Percentiles rank a stretch among this genome's conserved stretches.
phyloP scores from a whole-genome alignment of 2,797 vertebrate genomes.

The Megaceryle alcyon region DNA sequence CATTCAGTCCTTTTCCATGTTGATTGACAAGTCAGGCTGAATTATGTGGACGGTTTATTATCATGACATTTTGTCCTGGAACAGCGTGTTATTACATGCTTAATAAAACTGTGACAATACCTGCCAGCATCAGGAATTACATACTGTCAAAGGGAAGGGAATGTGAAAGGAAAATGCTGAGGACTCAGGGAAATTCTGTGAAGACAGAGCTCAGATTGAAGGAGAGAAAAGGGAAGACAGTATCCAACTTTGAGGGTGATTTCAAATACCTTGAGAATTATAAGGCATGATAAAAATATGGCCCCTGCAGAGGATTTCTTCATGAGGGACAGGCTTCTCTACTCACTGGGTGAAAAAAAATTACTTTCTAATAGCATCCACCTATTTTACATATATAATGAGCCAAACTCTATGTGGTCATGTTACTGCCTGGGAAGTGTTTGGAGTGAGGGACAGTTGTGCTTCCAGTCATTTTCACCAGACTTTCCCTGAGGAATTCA shows the following conservation, averaged over 20 bases:
- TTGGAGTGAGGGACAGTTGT: background rate
- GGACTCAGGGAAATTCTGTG: background rate
- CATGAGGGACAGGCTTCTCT: background rate
- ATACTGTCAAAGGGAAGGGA: background rate
- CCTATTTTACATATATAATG: conserved; percentile 40
- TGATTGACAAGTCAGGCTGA: background rate
- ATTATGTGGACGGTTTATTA: background rate
- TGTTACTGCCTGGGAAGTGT: background rate
- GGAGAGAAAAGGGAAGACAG: background rate
- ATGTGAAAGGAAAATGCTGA: background rate
- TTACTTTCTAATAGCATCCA: conserved; percentile 34
- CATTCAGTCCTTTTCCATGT: background rate
- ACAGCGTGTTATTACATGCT: background rate
- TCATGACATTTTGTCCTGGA: background rate
- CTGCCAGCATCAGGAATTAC: background rate
- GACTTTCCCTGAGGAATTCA: background rate
- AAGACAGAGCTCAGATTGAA: background rate
- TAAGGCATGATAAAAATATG: background rate
- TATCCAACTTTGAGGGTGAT: background rate
- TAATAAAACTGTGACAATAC: background rate
- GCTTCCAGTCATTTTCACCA: background rate
- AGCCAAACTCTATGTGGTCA: conserved; percentile 1
- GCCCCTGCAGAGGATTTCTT: conserved; percentile 25
- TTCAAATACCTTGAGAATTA: background rate
- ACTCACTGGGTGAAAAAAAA: background rate